Evolutionary conservation across 2,113 vertebrate genomes (phyloP).

Genomic region (Ictalurus furcatus): DNA sequence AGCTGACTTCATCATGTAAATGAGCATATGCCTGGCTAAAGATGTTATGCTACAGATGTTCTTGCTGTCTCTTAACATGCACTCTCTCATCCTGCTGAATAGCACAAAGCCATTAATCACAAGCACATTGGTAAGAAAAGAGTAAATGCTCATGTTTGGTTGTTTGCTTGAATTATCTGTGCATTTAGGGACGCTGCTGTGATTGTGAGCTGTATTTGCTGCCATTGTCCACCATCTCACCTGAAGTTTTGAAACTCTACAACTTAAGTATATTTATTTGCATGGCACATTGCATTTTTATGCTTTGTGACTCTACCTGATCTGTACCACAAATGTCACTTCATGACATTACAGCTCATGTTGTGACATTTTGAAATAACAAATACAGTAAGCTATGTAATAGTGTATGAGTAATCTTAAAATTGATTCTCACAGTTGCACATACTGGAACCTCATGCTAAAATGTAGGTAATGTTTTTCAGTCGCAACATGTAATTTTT

Average conservation of each 20-base stretch:
- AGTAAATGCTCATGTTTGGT: neutral
- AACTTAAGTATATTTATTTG: neutral
- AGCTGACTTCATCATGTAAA: too few relatives aligned
- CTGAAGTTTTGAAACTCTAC: neutral
- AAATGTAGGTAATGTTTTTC: neutral
- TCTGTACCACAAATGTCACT: neutral
- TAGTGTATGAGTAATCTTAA: neutral
- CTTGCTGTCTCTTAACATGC: too few relatives aligned
- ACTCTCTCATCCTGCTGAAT: too few relatives aligned
- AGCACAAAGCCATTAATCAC: too few relatives aligned
- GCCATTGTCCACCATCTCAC: neutral
- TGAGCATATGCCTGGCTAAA: too few relatives aligned
- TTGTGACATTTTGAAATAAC: too few relatives aligned
- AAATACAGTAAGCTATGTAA: neutral
- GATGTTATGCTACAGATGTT: too few relatives aligned
- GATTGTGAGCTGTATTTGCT: neutral
- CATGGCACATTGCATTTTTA: neutral
- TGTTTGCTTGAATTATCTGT: neutral
- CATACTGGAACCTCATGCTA: neutral
- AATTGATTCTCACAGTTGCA: neutral
- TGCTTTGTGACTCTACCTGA: neutral
- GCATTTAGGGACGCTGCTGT: neutral
- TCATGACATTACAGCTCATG: too few relatives aligned
- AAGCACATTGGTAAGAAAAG: too few relatives aligned
- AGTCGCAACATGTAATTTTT: neutral